Conservation (phyloP, 2,797 vertebrate genomes). For the Hylomyscus alleni region DNA sequence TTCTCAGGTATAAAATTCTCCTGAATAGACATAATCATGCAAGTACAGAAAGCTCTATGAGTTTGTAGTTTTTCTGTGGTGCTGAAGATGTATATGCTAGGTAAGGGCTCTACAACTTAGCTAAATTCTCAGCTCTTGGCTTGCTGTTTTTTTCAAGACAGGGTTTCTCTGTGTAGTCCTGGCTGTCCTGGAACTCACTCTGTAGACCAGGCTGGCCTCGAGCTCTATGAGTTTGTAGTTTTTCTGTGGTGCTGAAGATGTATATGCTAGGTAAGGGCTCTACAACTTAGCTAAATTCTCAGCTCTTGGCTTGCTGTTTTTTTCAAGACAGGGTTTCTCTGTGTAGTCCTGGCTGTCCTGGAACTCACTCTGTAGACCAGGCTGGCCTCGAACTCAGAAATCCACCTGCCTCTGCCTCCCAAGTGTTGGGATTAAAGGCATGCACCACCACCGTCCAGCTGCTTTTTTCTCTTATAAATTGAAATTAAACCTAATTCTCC, state of each 20-base stretch:
- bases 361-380: too few relatives aligned
- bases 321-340: too few relatives aligned
- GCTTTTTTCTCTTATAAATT: slow-evolving; percentile 41
- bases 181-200: too few relatives aligned
- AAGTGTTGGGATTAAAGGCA: too few relatives aligned
- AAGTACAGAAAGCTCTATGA: not conserved
- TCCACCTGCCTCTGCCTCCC: too few relatives aligned
- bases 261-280: not conserved
- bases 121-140: not conserved
- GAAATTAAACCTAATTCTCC: not conserved
- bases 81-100: not conserved
- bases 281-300: not conserved
- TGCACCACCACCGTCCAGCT: too few relatives aligned
- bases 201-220: too few relatives aligned
- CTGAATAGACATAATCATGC: not conserved
- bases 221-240: not conserved
- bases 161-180: too few relatives aligned
- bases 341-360: too few relatives aligned
- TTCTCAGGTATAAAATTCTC: not conserved
- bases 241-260: not conserved
- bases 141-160: too few relatives aligned
- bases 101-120: not conserved
- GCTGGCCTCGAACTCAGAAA: too few relatives aligned
- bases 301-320: slow-evolving; percentile 8
- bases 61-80: not conserved